These are phyloP conservation scores for Catagonus wagneri DNA, from an alignment of 2,113 vertebrate genomes.

Conservation along the genomic window DNA sequence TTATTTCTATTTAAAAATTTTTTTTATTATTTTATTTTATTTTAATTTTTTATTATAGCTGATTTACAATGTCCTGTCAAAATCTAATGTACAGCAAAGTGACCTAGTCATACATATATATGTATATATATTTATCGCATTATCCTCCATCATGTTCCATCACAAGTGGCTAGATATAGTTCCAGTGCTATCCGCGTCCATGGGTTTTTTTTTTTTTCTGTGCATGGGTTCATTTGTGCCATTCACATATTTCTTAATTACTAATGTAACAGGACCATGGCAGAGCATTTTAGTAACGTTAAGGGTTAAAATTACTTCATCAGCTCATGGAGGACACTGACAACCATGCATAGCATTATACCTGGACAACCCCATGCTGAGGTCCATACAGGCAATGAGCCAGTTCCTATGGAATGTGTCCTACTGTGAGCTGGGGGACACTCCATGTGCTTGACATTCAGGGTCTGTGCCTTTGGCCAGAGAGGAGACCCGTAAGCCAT, in stretches of 20 bases:
- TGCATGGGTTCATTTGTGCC: too few species aligned
- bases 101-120: too few species aligned
- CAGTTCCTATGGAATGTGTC: neutral
- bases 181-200: too few species aligned
- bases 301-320: neutral
- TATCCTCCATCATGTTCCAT: too few species aligned
- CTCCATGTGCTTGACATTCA: neutral
- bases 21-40: too few species aligned
- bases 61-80: too few species aligned
- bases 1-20: neutral
- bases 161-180: too few species aligned
- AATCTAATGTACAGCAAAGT: too few species aligned
- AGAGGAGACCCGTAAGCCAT: neutral
- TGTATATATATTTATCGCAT: too few species aligned
- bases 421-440: neutral
- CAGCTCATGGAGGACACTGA: neutral
- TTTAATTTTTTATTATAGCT: too few species aligned
- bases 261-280: neutral
- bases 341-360: neutral
- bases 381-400: neutral
- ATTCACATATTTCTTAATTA: conserved; percentile 32
- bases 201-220: too few species aligned
- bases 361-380: neutral
- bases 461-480: neutral
- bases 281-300: neutral